Evolutionary conservation across 2,113 vertebrate species (phyloP), one percentile per base, ranked within the genome.

Genomic region (Larimichthys polyactis): DNA sequence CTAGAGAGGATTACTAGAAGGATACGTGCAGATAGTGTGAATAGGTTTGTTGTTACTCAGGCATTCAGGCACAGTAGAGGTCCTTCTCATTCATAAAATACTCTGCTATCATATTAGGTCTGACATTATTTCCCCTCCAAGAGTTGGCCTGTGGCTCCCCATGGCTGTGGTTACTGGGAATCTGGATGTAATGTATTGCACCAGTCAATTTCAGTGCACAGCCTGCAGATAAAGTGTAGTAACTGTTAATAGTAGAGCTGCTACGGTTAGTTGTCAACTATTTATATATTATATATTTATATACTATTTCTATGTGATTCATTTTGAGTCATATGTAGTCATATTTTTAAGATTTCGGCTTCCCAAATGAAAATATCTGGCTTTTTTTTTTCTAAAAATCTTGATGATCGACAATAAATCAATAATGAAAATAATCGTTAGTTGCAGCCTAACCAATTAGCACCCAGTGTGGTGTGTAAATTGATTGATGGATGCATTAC

Each of bases 31-130:
- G 14, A 63, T 20, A 48, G n/a, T 48, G 75, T 74, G 63, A 64
- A 67, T 66, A 54, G 52, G 4, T 83, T 49, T 59, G 40, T 72
- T 67, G 22, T 15, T 20, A 44, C 36, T 32, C 46, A 60, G 52
- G 16, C 44, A 44, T n/a, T 15, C 29, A 57, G 40, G 54, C 24
- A 60, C 14, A 72, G 12, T 2, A 52, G 27, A 55, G 24, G n/a
- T 27, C 22, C 54, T 67, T 63, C 40, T 52, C 49, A 36, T 48
- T 71, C 46, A 80, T 76, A 62, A 59, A 78, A 78, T 44, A 48
- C 3, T 46, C 4, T 17, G 12, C 20, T 36, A 59, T 65, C 49
- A 43, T 36, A 64, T 78, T 63, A 54, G 32, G 15, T 54, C 19
- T 58, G 49, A 58, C 32, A 72, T 49, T 78, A 32, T 22, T 71